These are phyloP conservation scores for Tinamus major DNA, from an alignment of 2,797 vertebrate species.

Conservation along the genomic window DNA sequence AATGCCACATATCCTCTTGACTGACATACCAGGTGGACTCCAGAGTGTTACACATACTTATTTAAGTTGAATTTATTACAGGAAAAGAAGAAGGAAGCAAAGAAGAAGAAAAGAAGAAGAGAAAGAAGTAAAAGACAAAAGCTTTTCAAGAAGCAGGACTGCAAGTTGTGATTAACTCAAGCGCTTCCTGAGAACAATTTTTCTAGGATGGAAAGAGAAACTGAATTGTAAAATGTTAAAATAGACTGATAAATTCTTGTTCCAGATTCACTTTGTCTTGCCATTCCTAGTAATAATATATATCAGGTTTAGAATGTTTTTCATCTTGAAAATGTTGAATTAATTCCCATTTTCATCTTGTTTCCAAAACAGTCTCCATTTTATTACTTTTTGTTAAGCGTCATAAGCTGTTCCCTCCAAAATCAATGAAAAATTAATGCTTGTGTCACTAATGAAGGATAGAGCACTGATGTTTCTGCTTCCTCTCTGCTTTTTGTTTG, in stretches of 20 bases:
- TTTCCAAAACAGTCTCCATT: background rate
- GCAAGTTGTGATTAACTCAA: background rate
- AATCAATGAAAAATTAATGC: background rate
- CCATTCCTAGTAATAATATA: background rate
- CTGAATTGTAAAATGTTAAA: background rate
- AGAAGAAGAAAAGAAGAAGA: background rate
- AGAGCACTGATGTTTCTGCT: background rate
- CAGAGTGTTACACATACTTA: background rate
- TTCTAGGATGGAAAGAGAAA: background rate
- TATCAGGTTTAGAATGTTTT: background rate
- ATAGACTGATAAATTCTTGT: background rate
- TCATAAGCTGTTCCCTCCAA: background rate
- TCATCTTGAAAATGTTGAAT: background rate
- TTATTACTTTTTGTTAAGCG: background rate
- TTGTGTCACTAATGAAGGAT: constrained; percentile 14
- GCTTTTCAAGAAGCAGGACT: background rate
- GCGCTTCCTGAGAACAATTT: rapidly evolving
- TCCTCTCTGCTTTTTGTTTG: background rate
- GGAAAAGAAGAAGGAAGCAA: background rate
- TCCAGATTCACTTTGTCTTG: background rate
- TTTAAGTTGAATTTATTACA: background rate
- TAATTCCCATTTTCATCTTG: background rate
- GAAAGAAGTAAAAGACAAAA: background rate
- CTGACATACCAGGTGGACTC: background rate
- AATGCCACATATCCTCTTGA: background rate